A percentile compares a stretch with the other conserved stretches of the same genome.
These are phyloP conservation scores for Cheilosia scutellata DNA, from an alignment of 2,888 invertebrate genomes.

Conservation along the genomic window DNA sequence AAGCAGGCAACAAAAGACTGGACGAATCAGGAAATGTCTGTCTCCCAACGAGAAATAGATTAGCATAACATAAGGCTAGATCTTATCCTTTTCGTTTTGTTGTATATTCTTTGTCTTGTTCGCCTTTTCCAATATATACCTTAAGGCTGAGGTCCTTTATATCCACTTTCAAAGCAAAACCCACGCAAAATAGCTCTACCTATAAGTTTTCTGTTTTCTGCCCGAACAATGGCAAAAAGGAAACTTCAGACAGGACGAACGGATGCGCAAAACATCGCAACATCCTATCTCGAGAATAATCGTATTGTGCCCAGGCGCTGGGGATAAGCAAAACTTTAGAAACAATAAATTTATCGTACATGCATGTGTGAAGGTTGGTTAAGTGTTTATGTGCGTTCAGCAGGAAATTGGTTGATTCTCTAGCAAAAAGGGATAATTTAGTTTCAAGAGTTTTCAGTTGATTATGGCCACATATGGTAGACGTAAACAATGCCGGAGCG, in stretches of 20 bases:
- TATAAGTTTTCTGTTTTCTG: too few species aligned
- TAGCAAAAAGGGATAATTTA: conserved; percentile 62
- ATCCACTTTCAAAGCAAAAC: conserved; percentile 24
- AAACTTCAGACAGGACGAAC: conserved; percentile 57
- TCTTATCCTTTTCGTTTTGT: conserved; percentile 44
- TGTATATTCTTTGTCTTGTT: conserved; percentile 6
- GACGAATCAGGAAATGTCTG: conserved; percentile 43
- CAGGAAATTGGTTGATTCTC: conserved; percentile 63
- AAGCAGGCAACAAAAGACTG: conserved; percentile 6
- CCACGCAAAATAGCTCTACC: conserved; percentile 1
- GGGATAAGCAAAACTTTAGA: conserved; percentile 45
- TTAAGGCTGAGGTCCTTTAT: conserved; percentile 46
- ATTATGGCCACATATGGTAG: conserved; percentile 51
- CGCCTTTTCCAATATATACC: conserved; percentile 55
- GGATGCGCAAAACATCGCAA: conserved; percentile 63
- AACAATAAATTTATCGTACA: conserved; percentile 47
- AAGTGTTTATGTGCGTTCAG: conserved; percentile 52
- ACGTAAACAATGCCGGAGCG: background rate
- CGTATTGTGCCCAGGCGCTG: conserved; percentile 4
- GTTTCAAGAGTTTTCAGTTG: conserved; percentile 64
- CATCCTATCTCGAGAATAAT: conserved; percentile 43
- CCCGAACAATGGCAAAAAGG: conserved; percentile 24
- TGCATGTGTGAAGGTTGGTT: conserved; percentile 2
- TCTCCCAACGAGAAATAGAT: conserved; percentile 62
- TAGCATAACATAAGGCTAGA: conserved; percentile 72